Evolutionary conservation across 2,113 vertebrate species (phyloP).

Genomic region (Bubalus kerabau): DNA sequence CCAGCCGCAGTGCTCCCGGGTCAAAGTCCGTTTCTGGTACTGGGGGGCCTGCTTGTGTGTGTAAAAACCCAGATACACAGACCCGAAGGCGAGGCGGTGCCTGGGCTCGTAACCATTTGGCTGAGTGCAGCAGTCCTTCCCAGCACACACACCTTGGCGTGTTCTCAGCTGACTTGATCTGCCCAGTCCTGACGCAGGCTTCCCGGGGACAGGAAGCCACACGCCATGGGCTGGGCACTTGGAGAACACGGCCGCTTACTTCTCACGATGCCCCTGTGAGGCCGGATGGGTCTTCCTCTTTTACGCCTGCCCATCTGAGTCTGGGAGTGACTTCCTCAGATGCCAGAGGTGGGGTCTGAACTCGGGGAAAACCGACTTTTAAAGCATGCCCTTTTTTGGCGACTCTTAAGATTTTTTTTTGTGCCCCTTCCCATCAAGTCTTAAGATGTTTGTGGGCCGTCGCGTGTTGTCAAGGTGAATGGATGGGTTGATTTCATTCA

Average conservation of each 20-base stretch:
- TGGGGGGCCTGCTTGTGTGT: not conserved
- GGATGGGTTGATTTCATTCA: not conserved
- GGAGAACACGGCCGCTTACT: not conserved
- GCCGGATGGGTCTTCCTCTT: not conserved
- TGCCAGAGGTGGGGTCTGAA: too few relatives aligned
- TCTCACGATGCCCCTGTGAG: not conserved
- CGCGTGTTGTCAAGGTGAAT: not conserved
- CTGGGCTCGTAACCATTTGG: not conserved
- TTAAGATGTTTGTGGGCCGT: not conserved
- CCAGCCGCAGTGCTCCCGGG: not conserved
- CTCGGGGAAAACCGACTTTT: not conserved
- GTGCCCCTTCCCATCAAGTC: not conserved
- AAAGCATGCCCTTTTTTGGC: not conserved
- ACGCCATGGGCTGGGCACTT: fast-evolving
- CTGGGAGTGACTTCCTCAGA: not conserved
- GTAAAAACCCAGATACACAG: not conserved
- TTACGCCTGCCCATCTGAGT: not conserved
- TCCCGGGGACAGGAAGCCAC: not conserved
- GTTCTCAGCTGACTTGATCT: not conserved
- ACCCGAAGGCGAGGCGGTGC: not conserved
- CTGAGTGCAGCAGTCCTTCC: not conserved
- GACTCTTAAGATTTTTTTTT: not conserved
- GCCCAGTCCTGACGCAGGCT: fast-evolving
- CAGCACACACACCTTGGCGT: not conserved
- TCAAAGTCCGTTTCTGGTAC: fast-evolving